A percentile compares a stretch with the other conserved stretches of the same genome.
Conservation (phyloP, 23 tunicate species). For the Styela clava region DNA sequence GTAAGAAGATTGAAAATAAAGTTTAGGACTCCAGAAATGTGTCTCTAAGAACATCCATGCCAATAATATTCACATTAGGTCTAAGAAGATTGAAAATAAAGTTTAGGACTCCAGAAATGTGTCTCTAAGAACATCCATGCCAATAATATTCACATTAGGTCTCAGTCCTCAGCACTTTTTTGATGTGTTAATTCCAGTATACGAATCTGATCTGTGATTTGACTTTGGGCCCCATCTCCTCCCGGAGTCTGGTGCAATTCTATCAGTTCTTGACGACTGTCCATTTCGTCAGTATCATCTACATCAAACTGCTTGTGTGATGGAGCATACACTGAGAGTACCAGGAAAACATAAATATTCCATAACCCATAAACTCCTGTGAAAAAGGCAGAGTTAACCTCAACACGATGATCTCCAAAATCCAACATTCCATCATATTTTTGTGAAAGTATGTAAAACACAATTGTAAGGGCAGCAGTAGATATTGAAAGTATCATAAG, state of each 20-base stretch:
- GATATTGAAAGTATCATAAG: constrained; percentile 56
- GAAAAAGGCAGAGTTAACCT: constrained; percentile 62
- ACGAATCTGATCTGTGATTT: constrained; percentile 3
- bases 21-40: too few species aligned
- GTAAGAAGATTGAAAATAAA: too few species aligned
- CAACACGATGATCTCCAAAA: constrained; percentile 5
- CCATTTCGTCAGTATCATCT: not conserved
- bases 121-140: too few species aligned
- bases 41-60: too few species aligned
- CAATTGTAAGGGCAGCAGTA: constrained; percentile 71
- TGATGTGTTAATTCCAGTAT: constrained; percentile 22
- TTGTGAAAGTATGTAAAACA: constrained; percentile 69
- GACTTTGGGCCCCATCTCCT: not conserved
- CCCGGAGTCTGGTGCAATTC: not conserved
- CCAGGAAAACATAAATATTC: constrained; percentile 76
- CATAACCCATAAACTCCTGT: constrained; percentile 87
- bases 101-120: too few species aligned
- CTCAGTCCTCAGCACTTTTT: constrained; percentile 14
- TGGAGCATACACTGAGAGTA: constrained; percentile 84
- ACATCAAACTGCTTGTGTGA: constrained; percentile 74
- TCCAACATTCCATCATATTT: constrained; percentile 58
- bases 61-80: too few species aligned
- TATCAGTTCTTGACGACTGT: constrained; percentile 11
- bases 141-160: too few species aligned
- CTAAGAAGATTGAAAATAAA: too few species aligned